These are phyloP conservation scores for Zosterops lateralis DNA, from an alignment of 2,113 vertebrate genomes.

Conservation along the genomic window DNA sequence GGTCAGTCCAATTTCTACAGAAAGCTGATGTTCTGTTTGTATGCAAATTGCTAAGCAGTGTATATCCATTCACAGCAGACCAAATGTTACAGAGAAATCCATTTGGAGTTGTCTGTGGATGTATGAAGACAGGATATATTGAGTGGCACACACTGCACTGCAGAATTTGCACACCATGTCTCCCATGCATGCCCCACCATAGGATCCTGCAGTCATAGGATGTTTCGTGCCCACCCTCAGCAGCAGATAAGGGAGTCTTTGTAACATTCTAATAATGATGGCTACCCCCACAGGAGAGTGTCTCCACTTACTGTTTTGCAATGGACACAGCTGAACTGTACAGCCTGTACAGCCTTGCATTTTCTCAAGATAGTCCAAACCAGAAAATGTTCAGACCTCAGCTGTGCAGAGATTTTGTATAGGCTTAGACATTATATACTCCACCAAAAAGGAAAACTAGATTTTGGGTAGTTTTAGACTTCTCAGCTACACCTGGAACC, in stretches of 20 bases:
- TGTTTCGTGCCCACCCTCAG: fast-evolving
- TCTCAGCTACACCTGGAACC: neutral
- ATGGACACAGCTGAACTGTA: neutral
- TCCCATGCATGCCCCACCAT: fast-evolving
- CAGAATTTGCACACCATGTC: fast-evolving
- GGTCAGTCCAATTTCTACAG: neutral
- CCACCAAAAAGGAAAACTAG: neutral
- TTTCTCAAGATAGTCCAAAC: neutral
- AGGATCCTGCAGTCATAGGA: neutral
- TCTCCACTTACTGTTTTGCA: neutral
- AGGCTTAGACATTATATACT: neutral
- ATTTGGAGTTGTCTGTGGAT: neutral
- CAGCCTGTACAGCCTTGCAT: neutral
- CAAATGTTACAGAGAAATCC: neutral
- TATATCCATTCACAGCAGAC: neutral
- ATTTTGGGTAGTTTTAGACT: neutral
- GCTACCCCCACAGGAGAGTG: fast-evolving
- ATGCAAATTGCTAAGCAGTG: neutral
- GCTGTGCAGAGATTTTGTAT: neutral
- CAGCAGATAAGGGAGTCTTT: neutral
- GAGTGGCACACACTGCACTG: fast-evolving
- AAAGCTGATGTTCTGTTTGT: neutral
- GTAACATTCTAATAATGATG: fast-evolving
- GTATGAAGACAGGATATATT: neutral
- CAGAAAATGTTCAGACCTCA: neutral